A percentile compares a stretch with the other conserved stretches of the same genome.
Conservation (phyloP, 2,113 vertebrate species). For the Laterallus jamaicensis region DNA sequence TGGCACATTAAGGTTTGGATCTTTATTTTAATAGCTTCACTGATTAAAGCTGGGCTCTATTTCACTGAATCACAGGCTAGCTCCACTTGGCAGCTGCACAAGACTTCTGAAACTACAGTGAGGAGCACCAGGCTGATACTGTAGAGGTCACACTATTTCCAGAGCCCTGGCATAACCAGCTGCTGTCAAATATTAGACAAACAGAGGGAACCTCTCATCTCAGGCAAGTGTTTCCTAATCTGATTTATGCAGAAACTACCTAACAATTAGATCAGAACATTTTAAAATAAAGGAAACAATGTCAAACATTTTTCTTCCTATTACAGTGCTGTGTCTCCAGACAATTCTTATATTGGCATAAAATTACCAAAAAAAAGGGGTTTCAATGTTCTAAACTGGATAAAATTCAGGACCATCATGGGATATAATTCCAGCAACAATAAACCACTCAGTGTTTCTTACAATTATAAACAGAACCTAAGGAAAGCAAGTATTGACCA, state of each 20-base stretch:
- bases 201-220: background rate
- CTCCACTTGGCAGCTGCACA: background rate
- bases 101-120: background rate
- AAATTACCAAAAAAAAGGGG: background rate
- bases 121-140: background rate
- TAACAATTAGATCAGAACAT: background rate
- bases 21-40: background rate
- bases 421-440: background rate
- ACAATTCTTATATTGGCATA: background rate
- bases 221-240: background rate
- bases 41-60: background rate
- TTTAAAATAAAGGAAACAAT: background rate
- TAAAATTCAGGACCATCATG: background rate
- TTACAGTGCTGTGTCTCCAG: background rate
- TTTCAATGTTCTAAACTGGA: background rate
- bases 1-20: background rate
- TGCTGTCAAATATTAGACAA: background rate
- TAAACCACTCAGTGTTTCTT: background rate
- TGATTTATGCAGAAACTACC: background rate
- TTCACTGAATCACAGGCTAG: background rate
- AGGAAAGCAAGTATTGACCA: background rate
- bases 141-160: background rate
- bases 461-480: background rate
- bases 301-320: background rate
- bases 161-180: background rate